Evolutionary conservation across 2,888 invertebrate genomes (phyloP).

Genomic region (Rotaria socialis): DNA sequence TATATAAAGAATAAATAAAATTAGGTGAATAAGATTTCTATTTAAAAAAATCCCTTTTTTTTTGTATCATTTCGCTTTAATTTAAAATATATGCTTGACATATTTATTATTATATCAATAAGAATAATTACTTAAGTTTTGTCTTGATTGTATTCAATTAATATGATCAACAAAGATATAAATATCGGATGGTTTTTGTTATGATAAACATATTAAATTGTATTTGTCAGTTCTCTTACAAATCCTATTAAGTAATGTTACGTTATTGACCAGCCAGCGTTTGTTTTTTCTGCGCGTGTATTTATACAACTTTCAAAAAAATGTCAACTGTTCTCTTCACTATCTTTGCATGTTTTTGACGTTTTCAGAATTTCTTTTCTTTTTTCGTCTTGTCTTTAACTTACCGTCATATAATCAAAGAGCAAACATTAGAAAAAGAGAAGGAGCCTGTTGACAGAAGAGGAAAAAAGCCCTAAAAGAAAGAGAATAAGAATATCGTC

Average conservation of each 20-base stretch:
- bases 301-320: background rate
- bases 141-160: background rate
- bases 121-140: background rate
- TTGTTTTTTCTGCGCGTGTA: background rate
- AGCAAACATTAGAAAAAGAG: background rate
- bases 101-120: background rate
- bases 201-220: background rate
- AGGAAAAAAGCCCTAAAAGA: background rate
- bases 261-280: no score
- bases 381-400: background rate
- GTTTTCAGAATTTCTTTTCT: background rate
- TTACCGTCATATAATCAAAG: slow-evolving; percentile 9
- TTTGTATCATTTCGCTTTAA: background rate
- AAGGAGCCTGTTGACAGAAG: background rate
- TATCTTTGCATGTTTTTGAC: background rate
- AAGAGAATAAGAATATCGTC: background rate
- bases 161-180: background rate
- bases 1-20: background rate
- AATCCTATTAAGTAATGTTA: no score
- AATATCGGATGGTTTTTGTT: background rate
- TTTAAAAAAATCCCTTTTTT: background rate
- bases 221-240: background rate
- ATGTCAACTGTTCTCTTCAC: background rate
- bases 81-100: background rate
- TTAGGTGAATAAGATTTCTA: background rate